Base-by-base conservation (phyloP, 2,888 invertebrate species). In the Lasioglossum figueresi region DNA sequence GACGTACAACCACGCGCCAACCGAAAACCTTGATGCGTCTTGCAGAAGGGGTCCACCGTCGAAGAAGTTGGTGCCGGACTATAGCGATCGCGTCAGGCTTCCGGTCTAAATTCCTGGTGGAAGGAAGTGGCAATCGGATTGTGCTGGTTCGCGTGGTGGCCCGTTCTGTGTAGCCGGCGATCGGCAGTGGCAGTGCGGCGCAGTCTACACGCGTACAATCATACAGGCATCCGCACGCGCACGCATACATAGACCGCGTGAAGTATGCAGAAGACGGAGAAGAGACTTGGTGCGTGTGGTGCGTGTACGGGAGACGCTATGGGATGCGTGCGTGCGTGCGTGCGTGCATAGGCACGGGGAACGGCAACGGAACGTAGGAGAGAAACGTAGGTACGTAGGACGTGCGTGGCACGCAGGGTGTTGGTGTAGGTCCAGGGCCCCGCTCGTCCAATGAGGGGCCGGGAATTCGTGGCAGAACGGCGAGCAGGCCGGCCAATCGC, bases 361-460 rank as follows among this genome's bases (percentile, higher is more conserved):
- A 12, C 14, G 31, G 71, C 80, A 81, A 23, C 76, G 71, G 74
- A 66, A 80, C 71, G 80, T 66, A 76, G 72, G 45, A 31, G 76
- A 70, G 72, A 76, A 52, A 52, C 74, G 76, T 68, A 68, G 68
- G 37, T 45, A 48, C 79, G 79, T 86, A 76, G 80, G 83, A 87
- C 87, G 88, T 88, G 89, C 86, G 89, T 85, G 87, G 89, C 87
- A 88, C 91, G 91, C 91, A 88, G 86, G 88, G 89, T 88, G 94
- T 94, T 94, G 94, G 94, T 94, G 91, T 93, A 94, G 94, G 94
- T 94, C 95, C 94, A 95, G 95, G 94, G 94, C 94, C 94, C 94
- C 91, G 93, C 93, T 93, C 93, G 93, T 91, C 94, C 94, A 94
- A 95, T 94, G 91, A 93, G 91, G 92, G 91, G 85, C 88, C 93